Conservation (phyloP, 1,140 invertebrate genomes). For the Metaphire vulgaris region DNA sequence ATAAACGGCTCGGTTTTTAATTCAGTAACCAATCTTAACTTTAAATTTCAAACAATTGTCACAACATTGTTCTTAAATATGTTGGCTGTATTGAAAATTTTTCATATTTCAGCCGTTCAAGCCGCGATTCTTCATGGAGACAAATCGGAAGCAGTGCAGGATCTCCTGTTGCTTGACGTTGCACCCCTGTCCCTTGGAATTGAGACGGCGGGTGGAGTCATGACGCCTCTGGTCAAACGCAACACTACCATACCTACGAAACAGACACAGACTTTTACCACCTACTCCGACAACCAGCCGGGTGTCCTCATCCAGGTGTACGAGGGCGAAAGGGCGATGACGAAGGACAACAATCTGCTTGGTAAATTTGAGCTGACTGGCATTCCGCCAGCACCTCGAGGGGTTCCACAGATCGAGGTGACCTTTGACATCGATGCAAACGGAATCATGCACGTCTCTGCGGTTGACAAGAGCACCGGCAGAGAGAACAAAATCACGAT, state of each 20-base stretch:
- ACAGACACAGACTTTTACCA: constrained; percentile 91
- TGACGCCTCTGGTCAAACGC: constrained; percentile 88
- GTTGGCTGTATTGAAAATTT: too few species aligned
- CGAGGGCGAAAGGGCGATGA: constrained; percentile 60
- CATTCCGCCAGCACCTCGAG: constrained; percentile 80
- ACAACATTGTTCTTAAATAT: constrained; percentile 4
- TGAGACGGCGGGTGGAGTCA: constrained; percentile 75
- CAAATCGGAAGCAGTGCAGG: constrained; percentile 20
- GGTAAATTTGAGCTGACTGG: constrained; percentile 89
- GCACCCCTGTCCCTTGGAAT: constrained; percentile 29
- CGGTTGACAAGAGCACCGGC: constrained; percentile 67
- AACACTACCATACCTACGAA: constrained; percentile 94
- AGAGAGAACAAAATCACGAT: constrained; percentile 97
- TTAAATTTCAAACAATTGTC: not conserved
- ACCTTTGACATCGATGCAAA: constrained; percentile 63
- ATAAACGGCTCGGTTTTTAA: too few species aligned
- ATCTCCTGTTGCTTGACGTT: constrained; percentile 26
- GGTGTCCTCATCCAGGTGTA: constrained; percentile 59
- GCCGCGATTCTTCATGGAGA: constrained; percentile 34
- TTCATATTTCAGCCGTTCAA: constrained; percentile 60
- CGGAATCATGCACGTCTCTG: constrained; percentile 53
- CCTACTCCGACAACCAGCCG: constrained; percentile 92
- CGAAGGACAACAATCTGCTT: constrained; percentile 68
- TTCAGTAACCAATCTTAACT: too few species aligned
- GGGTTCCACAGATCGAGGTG: constrained; percentile 66